Conservation (phyloP, 2,113 vertebrate species). For the Pterocles orientalis region DNA sequence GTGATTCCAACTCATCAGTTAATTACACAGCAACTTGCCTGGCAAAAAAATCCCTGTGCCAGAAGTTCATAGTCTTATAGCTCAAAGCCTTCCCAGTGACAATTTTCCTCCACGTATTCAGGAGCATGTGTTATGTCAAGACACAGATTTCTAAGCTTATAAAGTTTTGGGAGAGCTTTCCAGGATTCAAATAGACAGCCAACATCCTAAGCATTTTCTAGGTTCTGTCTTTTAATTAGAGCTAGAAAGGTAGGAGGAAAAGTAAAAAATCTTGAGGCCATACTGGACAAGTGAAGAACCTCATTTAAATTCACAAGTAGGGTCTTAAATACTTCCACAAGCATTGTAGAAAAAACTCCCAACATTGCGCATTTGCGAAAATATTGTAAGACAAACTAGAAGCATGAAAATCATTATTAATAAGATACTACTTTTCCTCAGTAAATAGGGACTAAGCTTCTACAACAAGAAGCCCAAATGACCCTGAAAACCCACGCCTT, state of each 20-base stretch:
- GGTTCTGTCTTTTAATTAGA: background rate
- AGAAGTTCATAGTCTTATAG: background rate
- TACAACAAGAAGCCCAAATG: background rate
- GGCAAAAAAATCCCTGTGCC: background rate
- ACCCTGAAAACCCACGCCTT: background rate
- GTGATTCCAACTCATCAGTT: background rate
- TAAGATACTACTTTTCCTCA: background rate
- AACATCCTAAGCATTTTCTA: background rate
- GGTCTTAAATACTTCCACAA: background rate
- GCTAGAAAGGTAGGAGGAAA: background rate
- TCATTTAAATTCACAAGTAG: background rate
- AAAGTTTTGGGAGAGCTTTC: background rate
- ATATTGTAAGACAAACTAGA: background rate
- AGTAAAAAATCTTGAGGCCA: background rate
- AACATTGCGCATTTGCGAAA: background rate
- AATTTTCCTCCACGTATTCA: background rate
- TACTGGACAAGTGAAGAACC: background rate
- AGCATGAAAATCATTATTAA: background rate
- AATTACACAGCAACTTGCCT: slow-evolving; percentile 3
- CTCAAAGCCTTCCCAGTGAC: background rate
- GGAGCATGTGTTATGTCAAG: background rate
- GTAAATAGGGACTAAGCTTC: background rate
- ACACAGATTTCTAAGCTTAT: background rate
- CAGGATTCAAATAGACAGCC: background rate
- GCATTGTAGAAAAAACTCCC: background rate